Conservation (phyloP, 2,797 vertebrate genomes). For the Phataginus tetradactyla region DNA sequence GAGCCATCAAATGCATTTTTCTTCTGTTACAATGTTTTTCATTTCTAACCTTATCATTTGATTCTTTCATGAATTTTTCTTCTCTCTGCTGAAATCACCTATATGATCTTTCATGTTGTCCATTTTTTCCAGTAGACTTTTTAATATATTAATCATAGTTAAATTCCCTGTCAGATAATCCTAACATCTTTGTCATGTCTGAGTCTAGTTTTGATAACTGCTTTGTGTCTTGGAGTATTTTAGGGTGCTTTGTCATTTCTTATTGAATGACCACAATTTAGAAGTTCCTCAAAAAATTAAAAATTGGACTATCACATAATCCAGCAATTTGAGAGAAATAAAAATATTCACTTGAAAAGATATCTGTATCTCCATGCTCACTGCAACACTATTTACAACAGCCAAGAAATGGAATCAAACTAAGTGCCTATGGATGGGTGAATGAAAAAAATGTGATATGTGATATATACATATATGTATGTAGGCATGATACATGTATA, state of each 20-base stretch:
- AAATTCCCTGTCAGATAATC: neutral
- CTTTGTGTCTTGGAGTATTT: neutral
- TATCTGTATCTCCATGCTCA: neutral
- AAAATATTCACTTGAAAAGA: neutral
- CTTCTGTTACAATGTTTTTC: neutral
- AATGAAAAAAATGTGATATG: neutral
- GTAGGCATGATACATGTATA: too few relatives aligned
- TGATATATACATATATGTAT: neutral
- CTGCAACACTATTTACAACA: neutral
- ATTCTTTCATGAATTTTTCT: neutral
- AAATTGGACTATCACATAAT: neutral
- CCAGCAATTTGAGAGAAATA: neutral
- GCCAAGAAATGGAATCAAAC: neutral
- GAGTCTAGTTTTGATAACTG: neutral
- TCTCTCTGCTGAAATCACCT: neutral
- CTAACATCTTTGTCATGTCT: neutral
- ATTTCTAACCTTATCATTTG: neutral
- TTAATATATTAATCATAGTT: neutral
- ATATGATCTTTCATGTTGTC: neutral
- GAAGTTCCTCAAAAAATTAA: neutral
- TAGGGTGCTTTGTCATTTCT: neutral
- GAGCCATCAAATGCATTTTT: neutral
- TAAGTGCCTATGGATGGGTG: neutral
- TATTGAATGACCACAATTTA: neutral
- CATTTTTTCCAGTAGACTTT: neutral